Conservation (phyloP, 1,140 invertebrate genomes). For the Lanistes nyassanus region DNA sequence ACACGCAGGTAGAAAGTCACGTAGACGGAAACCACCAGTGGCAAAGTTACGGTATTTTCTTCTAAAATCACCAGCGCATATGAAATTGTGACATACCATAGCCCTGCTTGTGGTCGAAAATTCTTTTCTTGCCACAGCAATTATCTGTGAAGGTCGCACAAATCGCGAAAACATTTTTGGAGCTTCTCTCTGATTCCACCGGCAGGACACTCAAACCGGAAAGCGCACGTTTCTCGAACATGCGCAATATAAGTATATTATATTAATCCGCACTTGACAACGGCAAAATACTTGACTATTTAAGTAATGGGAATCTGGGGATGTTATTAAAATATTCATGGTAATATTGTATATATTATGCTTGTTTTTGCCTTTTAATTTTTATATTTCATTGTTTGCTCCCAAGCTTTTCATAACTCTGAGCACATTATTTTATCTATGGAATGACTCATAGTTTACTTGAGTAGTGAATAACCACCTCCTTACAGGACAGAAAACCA, state of each 20-base stretch:
- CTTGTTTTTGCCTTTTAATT: not conserved
- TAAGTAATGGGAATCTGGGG: not conserved
- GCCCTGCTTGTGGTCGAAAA: conserved; percentile 47
- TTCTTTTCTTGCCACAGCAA: conserved; percentile 35
- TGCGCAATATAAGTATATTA: conserved; percentile 2
- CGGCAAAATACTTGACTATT: conserved; percentile 4
- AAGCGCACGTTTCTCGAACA: not conserved
- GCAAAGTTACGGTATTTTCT: no score
- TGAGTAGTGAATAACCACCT: conserved; percentile 25
- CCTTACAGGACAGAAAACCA: not conserved
- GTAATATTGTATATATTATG: not conserved
- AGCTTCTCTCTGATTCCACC: not conserved
- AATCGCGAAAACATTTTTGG: conserved; percentile 54
- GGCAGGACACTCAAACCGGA: conserved; percentile 10
- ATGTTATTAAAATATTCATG: not conserved
- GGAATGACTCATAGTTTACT: conserved; percentile 40
- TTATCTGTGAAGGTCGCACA: conserved; percentile 35
- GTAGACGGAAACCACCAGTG: no score
- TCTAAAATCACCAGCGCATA: no score
- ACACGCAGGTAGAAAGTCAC: no score
- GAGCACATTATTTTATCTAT: conserved; percentile 23
- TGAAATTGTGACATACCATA: not conserved
- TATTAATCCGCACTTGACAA: conserved; percentile 54
- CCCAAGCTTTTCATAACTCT: not conserved
- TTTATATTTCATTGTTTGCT: not conserved